These are phyloP conservation scores for Chionis minor DNA, from an alignment of 2,113 vertebrate genomes.

Conservation along the genomic window DNA sequence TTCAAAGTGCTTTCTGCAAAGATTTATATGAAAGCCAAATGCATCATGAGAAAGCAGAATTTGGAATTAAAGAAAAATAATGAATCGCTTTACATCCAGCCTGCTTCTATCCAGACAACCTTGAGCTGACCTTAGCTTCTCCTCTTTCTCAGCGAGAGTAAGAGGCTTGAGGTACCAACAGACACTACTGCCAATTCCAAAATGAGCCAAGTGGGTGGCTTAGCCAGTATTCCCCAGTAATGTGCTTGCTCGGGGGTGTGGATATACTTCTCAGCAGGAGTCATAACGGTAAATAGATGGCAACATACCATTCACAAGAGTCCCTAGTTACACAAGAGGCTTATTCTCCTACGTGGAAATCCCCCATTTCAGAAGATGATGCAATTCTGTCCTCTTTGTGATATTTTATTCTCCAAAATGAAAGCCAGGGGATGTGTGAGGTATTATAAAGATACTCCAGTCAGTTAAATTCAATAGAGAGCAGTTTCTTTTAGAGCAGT, in stretches of 20 bases:
- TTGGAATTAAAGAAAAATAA: background rate
- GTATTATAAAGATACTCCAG: background rate
- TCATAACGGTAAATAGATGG: background rate
- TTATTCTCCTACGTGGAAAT: background rate
- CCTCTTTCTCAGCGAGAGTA: background rate
- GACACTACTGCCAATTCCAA: background rate
- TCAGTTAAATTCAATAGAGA: background rate
- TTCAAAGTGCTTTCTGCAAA: background rate
- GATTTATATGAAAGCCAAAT: background rate
- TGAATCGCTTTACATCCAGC: background rate
- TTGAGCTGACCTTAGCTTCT: background rate
- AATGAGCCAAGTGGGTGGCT: background rate
- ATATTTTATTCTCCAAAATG: background rate
- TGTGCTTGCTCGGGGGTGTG: rapidly evolving
- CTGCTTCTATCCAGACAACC: background rate
- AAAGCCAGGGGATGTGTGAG: background rate
- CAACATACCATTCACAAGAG: background rate
- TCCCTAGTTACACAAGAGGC: background rate
- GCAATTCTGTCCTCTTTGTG: background rate
- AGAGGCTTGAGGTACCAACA: background rate
- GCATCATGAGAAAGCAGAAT: background rate
- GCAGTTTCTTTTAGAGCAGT: background rate
- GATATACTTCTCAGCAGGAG: background rate
- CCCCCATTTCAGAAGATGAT: rapidly evolving
- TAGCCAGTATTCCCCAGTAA: background rate